Conservation (phyloP, 2,797 vertebrate species). For the Phrynocephalus guinanensis region DNA sequence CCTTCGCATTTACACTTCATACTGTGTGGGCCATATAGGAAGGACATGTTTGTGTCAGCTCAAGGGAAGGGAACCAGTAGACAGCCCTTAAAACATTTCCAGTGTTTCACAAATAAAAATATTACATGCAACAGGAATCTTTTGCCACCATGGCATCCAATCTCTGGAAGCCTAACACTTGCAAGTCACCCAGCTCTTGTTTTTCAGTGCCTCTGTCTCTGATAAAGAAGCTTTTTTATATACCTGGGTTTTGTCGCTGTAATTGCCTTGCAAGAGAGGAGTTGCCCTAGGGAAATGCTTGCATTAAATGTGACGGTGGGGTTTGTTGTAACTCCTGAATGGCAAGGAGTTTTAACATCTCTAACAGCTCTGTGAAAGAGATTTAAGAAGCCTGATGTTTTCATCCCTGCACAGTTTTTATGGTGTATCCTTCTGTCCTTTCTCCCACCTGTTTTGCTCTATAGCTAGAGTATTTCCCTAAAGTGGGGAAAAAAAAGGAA, state of each 20-base stretch:
- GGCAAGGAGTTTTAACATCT: background rate
- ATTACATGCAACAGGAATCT: background rate
- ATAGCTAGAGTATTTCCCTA: background rate
- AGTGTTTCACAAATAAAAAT: background rate
- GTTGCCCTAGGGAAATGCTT: background rate
- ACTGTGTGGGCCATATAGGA: background rate
- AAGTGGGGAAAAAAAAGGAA: background rate
- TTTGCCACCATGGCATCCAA: background rate
- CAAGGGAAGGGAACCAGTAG: background rate
- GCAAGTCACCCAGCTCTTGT: background rate
- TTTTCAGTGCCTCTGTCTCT: background rate
- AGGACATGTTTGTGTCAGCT: background rate
- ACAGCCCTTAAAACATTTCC: background rate
- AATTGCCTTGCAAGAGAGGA: background rate
- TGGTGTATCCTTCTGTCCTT: background rate
- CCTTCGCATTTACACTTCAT: background rate
- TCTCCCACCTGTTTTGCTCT: background rate
- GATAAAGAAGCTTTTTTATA: constrained; percentile 1
- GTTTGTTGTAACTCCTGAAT: constrained; percentile 13
- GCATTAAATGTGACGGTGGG: background rate
- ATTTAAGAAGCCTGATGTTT: background rate
- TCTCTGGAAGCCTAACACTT: background rate
- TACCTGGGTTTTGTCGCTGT: background rate
- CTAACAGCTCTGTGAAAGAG: background rate
- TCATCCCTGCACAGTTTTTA: background rate